phyloP scores from a whole-genome alignment of 1,140 invertebrate genomes.

The Magallana gigas region DNA sequence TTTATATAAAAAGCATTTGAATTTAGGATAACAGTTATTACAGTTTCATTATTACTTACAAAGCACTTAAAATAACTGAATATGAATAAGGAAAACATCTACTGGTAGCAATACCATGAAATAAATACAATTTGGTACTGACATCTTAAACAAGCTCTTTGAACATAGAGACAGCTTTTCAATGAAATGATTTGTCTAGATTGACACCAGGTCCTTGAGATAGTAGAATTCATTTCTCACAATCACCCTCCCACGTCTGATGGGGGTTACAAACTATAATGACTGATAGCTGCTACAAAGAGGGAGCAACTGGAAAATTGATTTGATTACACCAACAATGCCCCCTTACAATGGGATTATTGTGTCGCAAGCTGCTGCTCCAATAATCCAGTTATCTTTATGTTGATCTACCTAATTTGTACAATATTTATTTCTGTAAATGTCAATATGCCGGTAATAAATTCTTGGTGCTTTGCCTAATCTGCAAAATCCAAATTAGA shows the following conservation, averaged over 20 bases:
- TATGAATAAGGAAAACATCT: no score
- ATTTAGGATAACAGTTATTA: no score
- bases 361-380: not conserved
- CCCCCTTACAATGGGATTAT: not conserved
- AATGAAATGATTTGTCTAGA: no score
- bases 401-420: conserved; percentile 29
- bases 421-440: conserved; percentile 35
- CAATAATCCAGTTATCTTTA: conserved; percentile 29
- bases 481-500: conserved; percentile 26
- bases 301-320: conserved; percentile 13
- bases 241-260: not conserved
- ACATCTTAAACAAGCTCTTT: no score
- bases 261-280: not conserved
- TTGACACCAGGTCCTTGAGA: no score
- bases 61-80: no score
- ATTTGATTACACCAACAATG: not conserved
- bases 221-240: no score
- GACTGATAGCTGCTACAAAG: not conserved
- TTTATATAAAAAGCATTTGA: no score
- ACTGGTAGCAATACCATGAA: no score
- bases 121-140: no score
- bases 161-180: no score
- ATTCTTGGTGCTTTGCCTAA: conserved; percentile 9
- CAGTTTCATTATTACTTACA: no score
- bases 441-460: conserved; percentile 24